phyloP scores from a whole-genome alignment of 37 sponge, comb jelly and placozoan genomes.

The Aphrocallistes beatrix region DNA sequence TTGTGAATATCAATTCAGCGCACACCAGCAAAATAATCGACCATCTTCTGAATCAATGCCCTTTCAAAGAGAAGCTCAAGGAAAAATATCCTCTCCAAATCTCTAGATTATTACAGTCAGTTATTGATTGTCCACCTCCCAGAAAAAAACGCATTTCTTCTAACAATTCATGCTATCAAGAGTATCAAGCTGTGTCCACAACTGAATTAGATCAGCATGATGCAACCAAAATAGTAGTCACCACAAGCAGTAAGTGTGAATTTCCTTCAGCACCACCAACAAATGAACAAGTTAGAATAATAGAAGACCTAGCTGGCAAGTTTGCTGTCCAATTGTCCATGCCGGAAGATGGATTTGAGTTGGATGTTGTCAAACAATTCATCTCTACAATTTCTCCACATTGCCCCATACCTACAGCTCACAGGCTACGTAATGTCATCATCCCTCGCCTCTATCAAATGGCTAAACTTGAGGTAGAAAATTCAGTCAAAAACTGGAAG shows the following conservation, averaged over 20 bases:
- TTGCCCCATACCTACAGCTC: background rate
- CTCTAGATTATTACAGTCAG: background rate
- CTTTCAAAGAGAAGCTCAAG: background rate
- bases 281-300: background rate
- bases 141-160: background rate
- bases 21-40: background rate
- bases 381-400: background rate
- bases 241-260: background rate
- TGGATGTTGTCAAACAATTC: background rate
- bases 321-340: background rate
- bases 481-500: background rate
- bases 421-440: background rate
- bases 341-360: background rate
- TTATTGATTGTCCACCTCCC: background rate
- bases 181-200: background rate
- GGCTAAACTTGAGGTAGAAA: background rate
- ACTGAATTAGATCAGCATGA: background rate
- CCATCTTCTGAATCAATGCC: background rate
- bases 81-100: background rate
- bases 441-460: background rate
- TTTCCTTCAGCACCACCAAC: background rate
- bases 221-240: background rate
- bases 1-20: background rate
- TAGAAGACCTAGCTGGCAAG: background rate
- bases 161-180: background rate